Base-by-base conservation (phyloP, 2,113 vertebrate genomes). In the Athene cunicularia region DNA sequence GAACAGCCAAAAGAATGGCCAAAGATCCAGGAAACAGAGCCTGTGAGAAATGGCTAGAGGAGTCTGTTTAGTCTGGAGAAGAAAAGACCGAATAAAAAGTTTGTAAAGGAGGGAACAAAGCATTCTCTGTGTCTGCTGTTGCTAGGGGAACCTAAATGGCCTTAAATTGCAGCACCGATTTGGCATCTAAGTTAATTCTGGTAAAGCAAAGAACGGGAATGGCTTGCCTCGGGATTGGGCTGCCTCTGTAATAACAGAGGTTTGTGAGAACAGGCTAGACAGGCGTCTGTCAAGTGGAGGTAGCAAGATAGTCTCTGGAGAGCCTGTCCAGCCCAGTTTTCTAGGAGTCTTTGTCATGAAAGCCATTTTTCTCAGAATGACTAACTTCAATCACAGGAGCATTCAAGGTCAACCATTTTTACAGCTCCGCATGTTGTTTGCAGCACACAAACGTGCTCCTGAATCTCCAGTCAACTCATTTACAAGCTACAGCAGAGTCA, bases 251-350 rank as follows among this genome's bases (percentile, higher is more conserved):
- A 91, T 91, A 89, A 91, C 55, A 89, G 73, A 63, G 75, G 5
- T 12, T 41, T 35, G 91, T 27, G 86, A 80, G 55, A 96, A 94
- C 89, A 89, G 91, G 86, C 94, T 18, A 89, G 91, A 87, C 94
- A 70, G 83, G 91, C 0, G 17, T 32, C 88, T 95, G 90, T 11
- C 58, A 59, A 71, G 35, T 60, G 74, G 59, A 41, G 5, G 32
- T 26, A 73, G 5, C 0, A 5, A 50, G 77, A 67, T 8, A 47
- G 60, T n/a, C 93, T 87, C 84, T 1, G 0, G 72, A 63, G 49
- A 91, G 74, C 68, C 85, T n/a, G 85, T 35, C 74, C 85, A 47
- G 95, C 81, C 87, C 93, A 35, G 72, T 3, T 63, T 56, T 67
- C 73, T 58, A 56, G 60, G 6, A 85, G 60, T 18, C 67, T 75